A percentile compares a stretch with the other conserved stretches of the same genome.
These are phyloP conservation scores for Epizoanthus stellaris DNA, from an alignment of 92 coral and sea anemone species.

Conservation along the genomic window DNA sequence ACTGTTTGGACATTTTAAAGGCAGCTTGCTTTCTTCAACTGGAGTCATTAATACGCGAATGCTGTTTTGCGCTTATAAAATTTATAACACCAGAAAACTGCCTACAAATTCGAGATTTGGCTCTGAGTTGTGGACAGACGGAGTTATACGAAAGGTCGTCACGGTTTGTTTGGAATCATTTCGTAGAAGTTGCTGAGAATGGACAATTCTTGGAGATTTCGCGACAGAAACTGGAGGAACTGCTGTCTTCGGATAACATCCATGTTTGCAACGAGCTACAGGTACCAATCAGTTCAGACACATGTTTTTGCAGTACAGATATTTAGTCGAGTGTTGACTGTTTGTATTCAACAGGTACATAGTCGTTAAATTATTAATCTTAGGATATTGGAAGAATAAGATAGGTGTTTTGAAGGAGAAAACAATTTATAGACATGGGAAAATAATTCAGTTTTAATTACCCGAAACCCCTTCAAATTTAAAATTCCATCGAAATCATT, in stretches of 20 bases:
- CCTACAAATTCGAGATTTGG: slow-evolving; percentile 59
- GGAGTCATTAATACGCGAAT: slow-evolving; percentile 67
- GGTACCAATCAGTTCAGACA: slow-evolving; percentile 51
- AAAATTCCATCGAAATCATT: no score
- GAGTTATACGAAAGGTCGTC: slow-evolving; percentile 70
- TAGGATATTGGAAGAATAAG: no score
- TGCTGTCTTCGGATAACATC: slow-evolving; percentile 67
- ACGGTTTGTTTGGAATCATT: slow-evolving; percentile 68
- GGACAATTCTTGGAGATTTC: slow-evolving; percentile 66
- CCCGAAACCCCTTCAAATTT: no score
- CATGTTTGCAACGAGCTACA: slow-evolving; percentile 70
- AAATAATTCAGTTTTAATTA: no score
- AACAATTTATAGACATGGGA: no score
- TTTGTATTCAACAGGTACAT: slow-evolving; percentile 15
- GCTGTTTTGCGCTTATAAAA: slow-evolving; percentile 71
- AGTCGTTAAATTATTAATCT: background rate
- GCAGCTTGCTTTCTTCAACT: slow-evolving; percentile 79
- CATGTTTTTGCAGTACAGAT: background rate
- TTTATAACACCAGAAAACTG: slow-evolving; percentile 81
- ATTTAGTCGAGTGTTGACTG: background rate
- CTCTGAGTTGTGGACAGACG: slow-evolving; percentile 61
- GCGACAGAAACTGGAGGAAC: slow-evolving; percentile 63
- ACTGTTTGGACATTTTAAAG: slow-evolving; percentile 75
- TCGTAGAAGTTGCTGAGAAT: slow-evolving; percentile 55
- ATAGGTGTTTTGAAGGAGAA: no score